Evolutionary conservation across 1,140 invertebrate species (phyloP), one percentile per base, ranked within the genome.

Genomic region (Onthophagus taurus): DNA sequence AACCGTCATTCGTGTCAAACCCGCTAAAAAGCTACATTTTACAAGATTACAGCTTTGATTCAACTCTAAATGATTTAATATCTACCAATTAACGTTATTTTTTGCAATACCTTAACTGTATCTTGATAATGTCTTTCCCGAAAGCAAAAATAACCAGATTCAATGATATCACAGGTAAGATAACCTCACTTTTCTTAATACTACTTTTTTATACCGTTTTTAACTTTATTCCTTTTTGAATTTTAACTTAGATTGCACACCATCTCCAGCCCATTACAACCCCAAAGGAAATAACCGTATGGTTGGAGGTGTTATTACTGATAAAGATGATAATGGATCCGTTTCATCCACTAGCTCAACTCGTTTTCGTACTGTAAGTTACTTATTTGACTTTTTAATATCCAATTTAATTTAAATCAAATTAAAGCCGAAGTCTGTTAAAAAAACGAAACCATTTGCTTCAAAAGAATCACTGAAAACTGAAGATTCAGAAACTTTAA

Each of bases 121-220:
- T n/a, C n/a, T n/a, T n/a, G n/a, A 54, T n/a, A 44, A 63, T 63
- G 61, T 63, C 62, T 31, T 64, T 64, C 44, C 50, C 60, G 35
- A 60, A 53, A 58, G 62, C 62, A 7, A 64, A 62, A 55, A 46
- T 64, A 20, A 52, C 56, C 45, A 45, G 62, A 46, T 64, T 64
- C 38, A 64, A 63, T 37, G 60, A 63, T 34, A 46, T 58, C 18
- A 50, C 48, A 47, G 41, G 60, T 64, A 49, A 58, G 57, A n/a
- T 54, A 24, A 33, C n/a, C n/a, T n/a, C n/a, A n/a, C n/a, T n/a
- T n/a, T n/a, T n/a, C n/a, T n/a, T n/a, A n/a, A n/a, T n/a, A n/a
- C n/a, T 9, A 30, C 7, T 12, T 23, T 38, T 9, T 17, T n/a
- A n/a, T n/a, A n/a, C 34, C 9, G 34, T 29, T 1, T 41, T 43